These are phyloP conservation scores for Uria lomvia DNA, from an alignment of 2,113 vertebrate species.

Conservation along the genomic window DNA sequence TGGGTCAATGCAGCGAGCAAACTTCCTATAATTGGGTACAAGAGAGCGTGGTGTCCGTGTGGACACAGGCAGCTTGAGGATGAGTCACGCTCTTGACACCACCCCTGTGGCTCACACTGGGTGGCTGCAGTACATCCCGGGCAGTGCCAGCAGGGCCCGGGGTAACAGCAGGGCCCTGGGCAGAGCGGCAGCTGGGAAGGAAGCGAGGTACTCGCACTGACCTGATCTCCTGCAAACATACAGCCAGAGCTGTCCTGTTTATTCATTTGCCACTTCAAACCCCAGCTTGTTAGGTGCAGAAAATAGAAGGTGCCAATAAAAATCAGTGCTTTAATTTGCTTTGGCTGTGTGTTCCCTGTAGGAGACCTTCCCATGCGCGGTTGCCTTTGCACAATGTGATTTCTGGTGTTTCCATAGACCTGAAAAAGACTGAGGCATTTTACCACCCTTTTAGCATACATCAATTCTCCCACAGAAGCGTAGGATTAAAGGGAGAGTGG, in stretches of 20 bases:
- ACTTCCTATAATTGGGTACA: background rate
- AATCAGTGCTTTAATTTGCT: background rate
- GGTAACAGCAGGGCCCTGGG: background rate
- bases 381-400: background rate
- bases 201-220: background rate
- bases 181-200: background rate
- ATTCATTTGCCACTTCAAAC: background rate
- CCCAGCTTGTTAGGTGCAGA: background rate
- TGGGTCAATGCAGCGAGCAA: rapidly evolving
- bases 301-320: background rate
- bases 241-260: background rate
- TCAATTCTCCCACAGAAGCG: background rate
- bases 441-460: background rate
- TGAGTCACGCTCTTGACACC: background rate
- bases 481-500: background rate
- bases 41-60: background rate
- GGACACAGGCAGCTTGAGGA: background rate
- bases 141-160: background rate
- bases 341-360: background rate
- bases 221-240: background rate
- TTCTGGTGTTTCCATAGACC: background rate
- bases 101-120: rapidly evolving
- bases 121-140: background rate
- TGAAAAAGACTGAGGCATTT: background rate
- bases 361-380: background rate